Evolutionary conservation across 2,113 vertebrate species (phyloP).

Genomic region (Marmota monax): DNA sequence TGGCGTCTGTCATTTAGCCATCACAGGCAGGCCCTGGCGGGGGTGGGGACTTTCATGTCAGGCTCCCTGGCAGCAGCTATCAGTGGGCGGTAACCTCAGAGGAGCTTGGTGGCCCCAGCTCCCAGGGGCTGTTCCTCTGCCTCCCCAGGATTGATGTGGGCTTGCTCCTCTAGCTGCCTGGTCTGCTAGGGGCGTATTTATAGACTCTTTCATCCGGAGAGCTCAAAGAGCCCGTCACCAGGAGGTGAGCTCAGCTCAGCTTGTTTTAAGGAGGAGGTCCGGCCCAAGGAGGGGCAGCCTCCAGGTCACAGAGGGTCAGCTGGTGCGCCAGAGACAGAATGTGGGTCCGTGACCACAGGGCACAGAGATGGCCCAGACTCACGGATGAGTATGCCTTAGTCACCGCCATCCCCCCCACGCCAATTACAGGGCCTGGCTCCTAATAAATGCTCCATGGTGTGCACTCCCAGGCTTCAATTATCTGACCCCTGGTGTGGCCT

Average conservation of each 20-base stretch:
- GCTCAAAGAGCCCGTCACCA: neutral
- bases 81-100: neutral
- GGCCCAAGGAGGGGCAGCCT: neutral
- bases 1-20: conserved; percentile 59
- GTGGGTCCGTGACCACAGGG: neutral
- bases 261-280: conserved; percentile 49
- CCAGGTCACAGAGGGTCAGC: neutral
- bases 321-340: neutral
- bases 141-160: neutral
- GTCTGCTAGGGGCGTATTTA: neutral
- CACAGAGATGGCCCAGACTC: neutral
- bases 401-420: neutral
- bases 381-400: neutral
- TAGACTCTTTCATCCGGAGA: conserved; percentile 8
- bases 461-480: neutral
- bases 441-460: neutral
- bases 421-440: neutral
- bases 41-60: neutral
- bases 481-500: neutral
- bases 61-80: neutral
- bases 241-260: neutral
- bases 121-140: neutral
- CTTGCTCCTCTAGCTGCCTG: neutral
- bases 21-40: neutral
- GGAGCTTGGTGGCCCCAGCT: neutral